These are phyloP conservation scores for Caretta caretta DNA, from an alignment of 2,113 vertebrate genomes.

Conservation along the genomic window DNA sequence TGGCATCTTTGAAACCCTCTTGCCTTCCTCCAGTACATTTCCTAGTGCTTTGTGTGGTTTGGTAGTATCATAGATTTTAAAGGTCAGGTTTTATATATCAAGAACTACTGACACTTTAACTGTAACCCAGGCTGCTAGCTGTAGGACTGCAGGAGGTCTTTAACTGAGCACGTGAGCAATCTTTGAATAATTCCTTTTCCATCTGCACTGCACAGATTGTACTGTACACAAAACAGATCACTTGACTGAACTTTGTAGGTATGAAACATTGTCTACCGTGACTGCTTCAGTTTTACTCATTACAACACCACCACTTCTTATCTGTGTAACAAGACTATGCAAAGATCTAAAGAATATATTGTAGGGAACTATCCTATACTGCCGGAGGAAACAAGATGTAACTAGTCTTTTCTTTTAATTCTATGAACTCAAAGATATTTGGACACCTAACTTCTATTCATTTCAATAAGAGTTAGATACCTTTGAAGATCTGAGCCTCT, in stretches of 20 bases:
- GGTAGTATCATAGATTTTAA: background rate
- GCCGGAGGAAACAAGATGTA: background rate
- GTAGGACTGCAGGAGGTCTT: background rate
- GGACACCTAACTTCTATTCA: background rate
- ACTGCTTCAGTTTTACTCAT: background rate
- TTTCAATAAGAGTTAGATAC: background rate
- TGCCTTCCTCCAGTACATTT: background rate
- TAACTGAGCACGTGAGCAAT: background rate
- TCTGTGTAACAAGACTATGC: background rate
- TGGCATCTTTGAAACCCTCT: background rate
- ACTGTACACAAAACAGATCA: background rate
- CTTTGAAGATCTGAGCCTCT: background rate
- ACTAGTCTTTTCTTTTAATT: background rate
- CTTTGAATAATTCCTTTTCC: background rate
- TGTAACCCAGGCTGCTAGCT: background rate
- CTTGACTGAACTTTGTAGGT: background rate
- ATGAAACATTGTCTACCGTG: background rate
- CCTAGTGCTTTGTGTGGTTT: background rate
- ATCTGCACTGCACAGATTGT: background rate
- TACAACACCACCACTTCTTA: background rate
- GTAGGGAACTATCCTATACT: background rate
- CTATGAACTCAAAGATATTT: background rate
- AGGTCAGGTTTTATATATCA: background rate
- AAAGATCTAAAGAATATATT: background rate
- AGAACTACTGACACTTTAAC: background rate